phyloP scores from a whole-genome alignment of 2,113 vertebrate genomes.

The Melanerpes aurifrons region DNA sequence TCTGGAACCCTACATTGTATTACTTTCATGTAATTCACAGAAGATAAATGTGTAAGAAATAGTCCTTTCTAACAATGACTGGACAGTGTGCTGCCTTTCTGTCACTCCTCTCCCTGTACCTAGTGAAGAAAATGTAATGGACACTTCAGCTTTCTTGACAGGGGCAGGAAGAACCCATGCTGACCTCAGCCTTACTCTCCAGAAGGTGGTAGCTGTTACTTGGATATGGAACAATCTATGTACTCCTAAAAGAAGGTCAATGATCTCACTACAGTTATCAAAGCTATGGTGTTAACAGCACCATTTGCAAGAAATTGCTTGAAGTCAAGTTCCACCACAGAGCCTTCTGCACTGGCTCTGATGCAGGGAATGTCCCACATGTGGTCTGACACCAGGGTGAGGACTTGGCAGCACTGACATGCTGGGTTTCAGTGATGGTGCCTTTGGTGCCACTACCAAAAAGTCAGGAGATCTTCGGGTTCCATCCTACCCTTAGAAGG shows the following conservation, averaged over 20 bases:
- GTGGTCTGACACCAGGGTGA: neutral
- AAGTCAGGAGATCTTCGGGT: neutral
- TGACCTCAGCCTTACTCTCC: neutral
- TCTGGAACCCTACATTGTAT: neutral
- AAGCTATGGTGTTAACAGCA: neutral
- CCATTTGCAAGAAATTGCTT: neutral
- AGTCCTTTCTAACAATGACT: neutral
- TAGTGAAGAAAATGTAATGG: neutral
- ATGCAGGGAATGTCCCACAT: rapidly evolving
- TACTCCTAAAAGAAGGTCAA: neutral
- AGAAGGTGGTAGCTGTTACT: neutral
- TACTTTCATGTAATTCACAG: neutral
- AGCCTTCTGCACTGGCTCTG: neutral
- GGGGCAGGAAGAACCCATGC: neutral
- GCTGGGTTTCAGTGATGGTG: neutral
- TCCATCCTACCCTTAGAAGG: neutral
- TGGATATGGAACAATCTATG: neutral
- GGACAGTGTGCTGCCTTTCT: neutral
- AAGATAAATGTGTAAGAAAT: neutral
- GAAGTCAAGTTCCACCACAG: neutral
- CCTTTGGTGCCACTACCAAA: neutral
- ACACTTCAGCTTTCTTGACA: neutral
- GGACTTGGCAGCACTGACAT: neutral
- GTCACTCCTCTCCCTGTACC: neutral
- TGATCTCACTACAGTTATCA: neutral